Percentiles rank a stretch among this genome's conserved stretches.
phyloP scores from a whole-genome alignment of 64 coral and sea anemone genomes.

The Exaiptasia diaphana region DNA sequence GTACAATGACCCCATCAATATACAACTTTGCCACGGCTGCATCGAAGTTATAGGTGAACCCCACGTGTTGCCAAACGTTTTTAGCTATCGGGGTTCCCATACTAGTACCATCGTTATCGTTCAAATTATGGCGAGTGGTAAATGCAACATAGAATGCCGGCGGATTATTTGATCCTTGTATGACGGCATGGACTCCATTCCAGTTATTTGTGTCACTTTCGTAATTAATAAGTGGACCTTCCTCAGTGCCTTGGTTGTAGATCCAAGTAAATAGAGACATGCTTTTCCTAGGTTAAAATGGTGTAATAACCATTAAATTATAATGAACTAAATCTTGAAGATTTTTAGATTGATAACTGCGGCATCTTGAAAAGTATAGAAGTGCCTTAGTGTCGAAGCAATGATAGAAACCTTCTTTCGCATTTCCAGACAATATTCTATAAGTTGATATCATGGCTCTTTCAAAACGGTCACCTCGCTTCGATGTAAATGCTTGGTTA shows the following conservation, averaged over 20 bases:
- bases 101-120: no score
- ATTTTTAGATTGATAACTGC: no score
- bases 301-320: no score
- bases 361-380: no score
- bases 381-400: no score
- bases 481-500: no score
- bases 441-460: no score
- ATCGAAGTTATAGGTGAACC: conserved; percentile 45
- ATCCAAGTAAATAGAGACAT: not conserved
- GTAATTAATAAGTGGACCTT: not conserved
- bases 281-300: no score
- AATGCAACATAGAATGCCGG: not conserved
- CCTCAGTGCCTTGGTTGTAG: not conserved
- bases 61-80: conserved; percentile 38
- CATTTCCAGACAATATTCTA: no score
- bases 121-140: not conserved
- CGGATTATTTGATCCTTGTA: not conserved
- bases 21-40: conserved; percentile 40
- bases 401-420: no score
- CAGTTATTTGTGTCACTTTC: not conserved
- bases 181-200: not conserved
- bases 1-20: conserved; percentile 20
- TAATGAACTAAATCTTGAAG: no score
- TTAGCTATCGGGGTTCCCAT: not conserved
- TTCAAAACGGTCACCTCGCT: no score